Evolutionary conservation across 2,888 invertebrate genomes (phyloP).

Genomic region (Hirtodrosophila confusa): DNA sequence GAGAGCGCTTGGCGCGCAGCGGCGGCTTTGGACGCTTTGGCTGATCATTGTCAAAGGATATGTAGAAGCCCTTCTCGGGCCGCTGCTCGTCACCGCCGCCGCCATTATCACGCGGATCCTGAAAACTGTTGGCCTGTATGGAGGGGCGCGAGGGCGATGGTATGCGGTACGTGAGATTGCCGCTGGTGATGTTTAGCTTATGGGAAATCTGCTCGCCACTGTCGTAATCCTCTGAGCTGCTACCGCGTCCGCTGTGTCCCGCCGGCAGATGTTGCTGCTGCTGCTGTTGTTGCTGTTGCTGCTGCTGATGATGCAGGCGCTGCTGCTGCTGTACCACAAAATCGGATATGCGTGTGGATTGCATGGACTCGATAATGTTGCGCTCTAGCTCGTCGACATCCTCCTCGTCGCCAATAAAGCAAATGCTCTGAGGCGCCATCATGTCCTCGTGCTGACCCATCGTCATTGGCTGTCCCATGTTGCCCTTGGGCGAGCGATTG

Average conservation of each 20-base stretch:
- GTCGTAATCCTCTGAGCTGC: slow-evolving; percentile 86
- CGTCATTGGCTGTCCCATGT: slow-evolving; percentile 41
- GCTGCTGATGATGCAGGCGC: slow-evolving; percentile 48
- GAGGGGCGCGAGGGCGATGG: slow-evolving; percentile 93
- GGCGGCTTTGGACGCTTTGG: slow-evolving; percentile 96
- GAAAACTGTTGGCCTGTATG: slow-evolving; percentile 89
- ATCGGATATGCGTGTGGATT: slow-evolving; percentile 76
- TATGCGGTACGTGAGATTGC: slow-evolving; percentile 94
- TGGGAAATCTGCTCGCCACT: slow-evolving; percentile 74
- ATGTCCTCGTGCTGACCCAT: slow-evolving; percentile 89
- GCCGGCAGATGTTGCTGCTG: slow-evolving; percentile 49
- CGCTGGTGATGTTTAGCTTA: slow-evolving; percentile 93
- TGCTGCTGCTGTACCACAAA: slow-evolving; percentile 66
- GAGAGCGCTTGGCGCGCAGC: slow-evolving; percentile 90
- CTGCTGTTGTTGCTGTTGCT: slow-evolving; percentile 57
- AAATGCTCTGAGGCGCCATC: slow-evolving; percentile 97
- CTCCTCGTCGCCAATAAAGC: slow-evolving; percentile 91
- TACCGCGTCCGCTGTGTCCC: slow-evolving; percentile 85
- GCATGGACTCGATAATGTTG: slow-evolving; percentile 82
- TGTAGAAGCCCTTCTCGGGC: slow-evolving; percentile 94
- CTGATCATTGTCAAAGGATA: slow-evolving; percentile 95
- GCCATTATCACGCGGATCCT: slow-evolving; percentile 83
- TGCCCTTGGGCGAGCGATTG: slow-evolving; percentile 72
- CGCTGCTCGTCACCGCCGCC: slow-evolving; percentile 84
- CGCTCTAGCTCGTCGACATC: slow-evolving; percentile 85